Evolutionary conservation across 2,888 invertebrate species (phyloP), one percentile per base, ranked within the genome.

Genomic region (Xanthorhoe spadicearia): DNA sequence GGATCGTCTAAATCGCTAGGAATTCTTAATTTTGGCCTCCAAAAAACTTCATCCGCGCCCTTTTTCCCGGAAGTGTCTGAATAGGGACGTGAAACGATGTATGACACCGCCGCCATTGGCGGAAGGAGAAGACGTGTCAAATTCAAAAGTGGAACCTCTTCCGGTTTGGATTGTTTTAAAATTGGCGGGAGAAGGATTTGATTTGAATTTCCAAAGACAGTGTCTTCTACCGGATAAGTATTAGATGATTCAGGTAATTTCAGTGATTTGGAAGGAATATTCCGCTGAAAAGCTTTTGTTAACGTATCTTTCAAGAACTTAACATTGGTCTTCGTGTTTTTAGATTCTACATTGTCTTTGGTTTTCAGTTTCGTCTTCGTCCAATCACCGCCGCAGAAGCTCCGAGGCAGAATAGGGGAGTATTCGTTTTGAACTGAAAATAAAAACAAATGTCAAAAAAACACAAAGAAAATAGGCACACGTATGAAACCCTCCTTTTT

Each of bases 351-450:
- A 13, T 10, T 10, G n/a, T 32, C 32, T 52, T 56, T 51, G 19
- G 10, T 48, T 10, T 53, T 18, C 28, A 28, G 3, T 15, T 66
- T 49, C 8, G 38, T 10, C 23, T 38, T 57, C 1, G 35, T 18
- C 56, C 52, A 61, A 49, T 46, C 17, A 17, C 35, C n/a, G n/a
- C 57, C 49, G 53, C 51, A 52, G 53, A 49, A 61, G 17, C 61
- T 61, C 49, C 66, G 57, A 19, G 72, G 53, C 3, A 70, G 38
- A 0, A 66, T 43, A 13, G 73, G 74, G 0, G 71, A 70, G 2
- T 64, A 51, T 66, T 73, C 74, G 19, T 73, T 75, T n/a, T 48
- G 54, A 2, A 75, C 81, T 81, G 73, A 43, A 66, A 66, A n/a
- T n/a, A 54, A 13, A 53, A 51, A 17, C 18, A 15, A 28, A 28